Evolutionary conservation across 2,113 vertebrate species (phyloP).

Genomic region (Anarrhichthys ocellatus): DNA sequence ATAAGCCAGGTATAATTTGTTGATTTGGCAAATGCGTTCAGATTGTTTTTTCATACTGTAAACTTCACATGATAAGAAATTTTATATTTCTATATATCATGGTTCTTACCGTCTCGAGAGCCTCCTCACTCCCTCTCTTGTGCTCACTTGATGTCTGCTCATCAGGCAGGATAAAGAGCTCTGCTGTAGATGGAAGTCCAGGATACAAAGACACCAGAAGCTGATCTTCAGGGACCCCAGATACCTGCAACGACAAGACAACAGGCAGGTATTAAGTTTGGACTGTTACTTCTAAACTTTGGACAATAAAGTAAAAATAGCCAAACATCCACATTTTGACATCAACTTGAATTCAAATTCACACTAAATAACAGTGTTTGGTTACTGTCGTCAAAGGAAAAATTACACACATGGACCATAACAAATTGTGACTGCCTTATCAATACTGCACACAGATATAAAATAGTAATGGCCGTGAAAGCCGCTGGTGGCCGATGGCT

Average conservation of each 20-base stretch:
- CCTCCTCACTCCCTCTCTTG: constrained; percentile 85
- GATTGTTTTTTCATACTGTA: neutral
- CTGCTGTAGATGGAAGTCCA: constrained; percentile 92
- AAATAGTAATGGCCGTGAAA: constrained; percentile 72
- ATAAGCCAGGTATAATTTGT: neutral
- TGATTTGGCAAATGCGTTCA: neutral
- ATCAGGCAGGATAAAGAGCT: constrained; percentile 92
- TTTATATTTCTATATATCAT: neutral
- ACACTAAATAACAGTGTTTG: neutral
- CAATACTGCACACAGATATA: constrained; percentile 46
- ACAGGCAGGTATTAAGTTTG: neutral
- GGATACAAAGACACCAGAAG: constrained; percentile 92
- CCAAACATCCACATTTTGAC: constrained; percentile 1
- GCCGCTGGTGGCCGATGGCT: constrained; percentile 31
- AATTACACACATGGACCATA: constrained; percentile 22
- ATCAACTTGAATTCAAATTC: constrained; percentile 7
- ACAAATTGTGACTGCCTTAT: constrained; percentile 39
- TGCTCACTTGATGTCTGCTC: constrained; percentile 74
- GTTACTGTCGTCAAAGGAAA: constrained; percentile 28
- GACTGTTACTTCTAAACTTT: constrained; percentile 4
- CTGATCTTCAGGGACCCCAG: constrained; percentile 88
- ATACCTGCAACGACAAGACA: constrained; percentile 83
- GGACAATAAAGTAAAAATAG: neutral
- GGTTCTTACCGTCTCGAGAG: constrained; percentile 87
- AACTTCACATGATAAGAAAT: neutral